These are phyloP conservation scores for Apis dorsata DNA, from an alignment of 1,140 invertebrate species.

Conservation along the genomic window DNA sequence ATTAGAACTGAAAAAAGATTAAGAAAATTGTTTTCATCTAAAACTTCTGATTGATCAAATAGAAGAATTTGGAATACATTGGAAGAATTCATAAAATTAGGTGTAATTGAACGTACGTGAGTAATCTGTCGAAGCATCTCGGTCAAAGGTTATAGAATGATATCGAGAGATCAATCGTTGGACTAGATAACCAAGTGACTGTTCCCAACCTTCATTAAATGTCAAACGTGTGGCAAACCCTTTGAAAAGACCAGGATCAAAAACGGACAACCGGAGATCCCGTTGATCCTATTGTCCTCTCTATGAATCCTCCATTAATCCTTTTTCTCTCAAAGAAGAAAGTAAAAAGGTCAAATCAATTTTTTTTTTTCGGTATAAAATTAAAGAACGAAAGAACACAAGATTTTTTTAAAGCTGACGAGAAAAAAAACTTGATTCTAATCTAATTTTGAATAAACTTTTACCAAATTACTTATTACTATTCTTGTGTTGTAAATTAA, in stretches of 20 bases:
- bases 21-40: no score
- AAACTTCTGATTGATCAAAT: neutral
- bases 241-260: slow-evolving; percentile 15
- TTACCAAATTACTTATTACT: no score
- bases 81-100: slow-evolving; percentile 26
- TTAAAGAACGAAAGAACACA: neutral
- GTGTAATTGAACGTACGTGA: slow-evolving; percentile 26
- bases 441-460: no score
- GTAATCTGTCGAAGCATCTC: slow-evolving; percentile 27
- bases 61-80: slow-evolving; percentile 10
- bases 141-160: slow-evolving; percentile 55
- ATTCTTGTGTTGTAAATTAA: no score
- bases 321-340: neutral
- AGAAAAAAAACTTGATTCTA: no score
- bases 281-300: neutral
- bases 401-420: neutral
- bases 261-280: neutral
- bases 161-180: neutral
- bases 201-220: slow-evolving; percentile 43
- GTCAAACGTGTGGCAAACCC: slow-evolving; percentile 36
- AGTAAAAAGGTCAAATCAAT: neutral
- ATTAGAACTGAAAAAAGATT: no score
- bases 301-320: neutral
- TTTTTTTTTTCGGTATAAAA: neutral
- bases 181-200: slow-evolving; percentile 32